Percentiles rank a stretch among this genome's conserved stretches.
Conservation (phyloP, 2,888 invertebrate species). For the Sinodicranocentrus sp. region DNA sequence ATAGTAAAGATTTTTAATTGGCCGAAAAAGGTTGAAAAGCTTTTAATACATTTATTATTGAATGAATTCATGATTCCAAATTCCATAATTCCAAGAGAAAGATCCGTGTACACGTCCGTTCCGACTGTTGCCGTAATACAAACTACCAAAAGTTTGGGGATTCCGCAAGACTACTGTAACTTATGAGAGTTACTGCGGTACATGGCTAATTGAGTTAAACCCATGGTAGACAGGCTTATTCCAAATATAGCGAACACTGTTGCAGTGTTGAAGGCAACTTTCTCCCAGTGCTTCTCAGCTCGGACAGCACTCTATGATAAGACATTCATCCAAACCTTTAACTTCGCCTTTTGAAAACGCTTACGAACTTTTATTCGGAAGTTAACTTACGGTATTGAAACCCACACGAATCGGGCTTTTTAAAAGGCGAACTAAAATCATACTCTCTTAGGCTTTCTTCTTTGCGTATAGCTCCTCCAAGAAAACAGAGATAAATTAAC, state of each 20-base stretch:
- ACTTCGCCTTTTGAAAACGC: no score
- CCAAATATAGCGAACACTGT: conserved; percentile 73
- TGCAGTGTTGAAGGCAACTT: conserved; percentile 71
- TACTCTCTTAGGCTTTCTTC: conserved; percentile 59
- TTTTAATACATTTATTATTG: no score
- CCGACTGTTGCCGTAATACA: conserved; percentile 25
- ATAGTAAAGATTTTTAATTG: no score
- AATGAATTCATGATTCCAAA: no score
- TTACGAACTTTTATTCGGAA: no score
- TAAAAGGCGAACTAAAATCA: conserved; percentile 74
- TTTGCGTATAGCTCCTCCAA: conserved; percentile 35
- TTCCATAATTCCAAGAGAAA: conserved; percentile 23
- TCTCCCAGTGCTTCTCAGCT: conserved; percentile 71
- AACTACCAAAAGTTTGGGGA: conserved; percentile 16
- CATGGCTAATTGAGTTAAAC: conserved; percentile 67
- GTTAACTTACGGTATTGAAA: conserved; percentile 67
- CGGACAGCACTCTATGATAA: conserved; percentile 57
- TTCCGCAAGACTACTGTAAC: conserved; percentile 52
- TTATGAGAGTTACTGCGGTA: conserved; percentile 60
- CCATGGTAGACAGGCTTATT: conserved; percentile 74
- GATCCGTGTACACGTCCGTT: conserved; percentile 12
- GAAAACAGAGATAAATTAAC: neutral
- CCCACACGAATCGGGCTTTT: conserved; percentile 72
- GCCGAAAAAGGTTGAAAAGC: no score
- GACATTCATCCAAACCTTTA: no score